These are phyloP conservation scores for Timema podura DNA, from an alignment of 2,888 invertebrate species.

Conservation along the genomic window DNA sequence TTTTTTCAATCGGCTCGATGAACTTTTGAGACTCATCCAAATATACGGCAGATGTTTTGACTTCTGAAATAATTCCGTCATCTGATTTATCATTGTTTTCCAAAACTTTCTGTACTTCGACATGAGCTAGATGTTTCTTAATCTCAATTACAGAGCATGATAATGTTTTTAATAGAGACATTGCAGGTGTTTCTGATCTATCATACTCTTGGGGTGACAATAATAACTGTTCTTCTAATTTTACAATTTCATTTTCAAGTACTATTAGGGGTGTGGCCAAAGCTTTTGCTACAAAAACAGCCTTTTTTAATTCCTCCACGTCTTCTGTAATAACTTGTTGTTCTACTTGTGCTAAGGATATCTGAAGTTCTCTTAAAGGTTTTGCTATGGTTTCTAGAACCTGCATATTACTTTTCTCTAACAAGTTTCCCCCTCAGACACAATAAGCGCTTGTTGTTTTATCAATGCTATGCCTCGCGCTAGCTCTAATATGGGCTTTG, in stretches of 20 bases:
- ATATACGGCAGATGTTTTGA: neutral
- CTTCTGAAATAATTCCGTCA: neutral
- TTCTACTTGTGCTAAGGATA: constrained; percentile 40
- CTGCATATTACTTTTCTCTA: constrained; percentile 41
- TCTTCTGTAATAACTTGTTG: constrained; percentile 32
- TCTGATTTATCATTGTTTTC: neutral
- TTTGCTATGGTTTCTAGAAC: constrained; percentile 40
- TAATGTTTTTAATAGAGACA: neutral
- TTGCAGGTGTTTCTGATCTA: neutral
- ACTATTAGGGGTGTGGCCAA: no score
- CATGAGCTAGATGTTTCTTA: neutral
- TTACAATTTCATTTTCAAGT: no score
- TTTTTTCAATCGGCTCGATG: constrained; percentile 30
- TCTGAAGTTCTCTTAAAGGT: constrained; percentile 41
- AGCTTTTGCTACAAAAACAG: no score
- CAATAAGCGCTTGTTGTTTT: constrained; percentile 41
- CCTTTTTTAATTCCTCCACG: no score
- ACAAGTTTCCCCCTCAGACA: constrained; percentile 5
- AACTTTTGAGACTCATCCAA: neutral
- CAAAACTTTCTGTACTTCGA: neutral
- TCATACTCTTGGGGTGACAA: no score
- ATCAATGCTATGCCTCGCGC: constrained; percentile 43
- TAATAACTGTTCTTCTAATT: no score
- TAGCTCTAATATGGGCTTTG: constrained; percentile 36
- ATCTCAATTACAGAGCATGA: neutral